A percentile compares a stretch with the other conserved stretches of the same genome.
Evolutionary conservation across 2,797 vertebrate genomes (phyloP).

Genomic region (Diceros bicornis): DNA sequence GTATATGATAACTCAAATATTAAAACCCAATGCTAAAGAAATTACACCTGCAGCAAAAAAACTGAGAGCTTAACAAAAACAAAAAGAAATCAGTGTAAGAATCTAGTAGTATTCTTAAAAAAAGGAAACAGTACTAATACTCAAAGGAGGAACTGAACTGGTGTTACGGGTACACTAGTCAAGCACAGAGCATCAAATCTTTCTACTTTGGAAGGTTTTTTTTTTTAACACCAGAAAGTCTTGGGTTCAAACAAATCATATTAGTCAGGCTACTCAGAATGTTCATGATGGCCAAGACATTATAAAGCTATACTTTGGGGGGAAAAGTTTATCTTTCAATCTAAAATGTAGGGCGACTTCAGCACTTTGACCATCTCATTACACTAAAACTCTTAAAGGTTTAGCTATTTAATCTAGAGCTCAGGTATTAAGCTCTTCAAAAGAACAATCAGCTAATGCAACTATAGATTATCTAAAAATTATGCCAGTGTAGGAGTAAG

Average conservation of each 20-base stretch:
- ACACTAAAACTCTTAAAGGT: neutral
- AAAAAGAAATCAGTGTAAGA: conserved; percentile 20
- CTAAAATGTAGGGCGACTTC: conserved; percentile 16
- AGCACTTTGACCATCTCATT: neutral
- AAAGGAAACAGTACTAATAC: conserved; percentile 26
- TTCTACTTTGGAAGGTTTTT: neutral
- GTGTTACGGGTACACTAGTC: neutral
- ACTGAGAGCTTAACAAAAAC: conserved; percentile 1
- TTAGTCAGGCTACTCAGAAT: neutral
- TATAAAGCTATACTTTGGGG: neutral
- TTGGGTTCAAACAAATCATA: conserved; percentile 10
- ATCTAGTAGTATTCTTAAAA: neutral
- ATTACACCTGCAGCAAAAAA: conserved; percentile 35
- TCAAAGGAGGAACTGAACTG: conserved; percentile 34
- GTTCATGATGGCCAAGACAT: neutral
- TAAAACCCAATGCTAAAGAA: conserved; percentile 45
- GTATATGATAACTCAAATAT: conserved; percentile 25
- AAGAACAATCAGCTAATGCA: conserved; percentile 24
- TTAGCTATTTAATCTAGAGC: conserved; percentile 30
- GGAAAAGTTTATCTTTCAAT: conserved; percentile 37
- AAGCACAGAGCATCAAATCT: neutral
- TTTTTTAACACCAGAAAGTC: conserved; percentile 38
- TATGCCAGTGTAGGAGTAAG: neutral
- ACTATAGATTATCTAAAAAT: conserved; percentile 1
- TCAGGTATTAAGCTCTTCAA: conserved; percentile 38